Percentiles rank a stretch among this genome's conserved stretches.
These are phyloP conservation scores for Platysternon megacephalum DNA, from an alignment of 2,113 vertebrate species.

Conservation along the genomic window DNA sequence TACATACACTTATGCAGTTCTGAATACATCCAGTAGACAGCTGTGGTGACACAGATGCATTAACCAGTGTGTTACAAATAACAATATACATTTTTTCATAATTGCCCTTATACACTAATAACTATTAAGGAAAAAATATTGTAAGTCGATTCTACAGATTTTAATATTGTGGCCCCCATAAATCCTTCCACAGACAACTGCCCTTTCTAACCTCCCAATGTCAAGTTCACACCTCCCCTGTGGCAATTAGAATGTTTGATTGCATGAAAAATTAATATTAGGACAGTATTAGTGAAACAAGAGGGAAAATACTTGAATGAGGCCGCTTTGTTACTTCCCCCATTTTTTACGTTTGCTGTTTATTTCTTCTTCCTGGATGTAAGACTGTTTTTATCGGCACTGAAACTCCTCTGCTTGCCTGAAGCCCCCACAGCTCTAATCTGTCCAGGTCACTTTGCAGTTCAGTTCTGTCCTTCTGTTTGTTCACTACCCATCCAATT, in stretches of 20 bases:
- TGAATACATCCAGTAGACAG: neutral
- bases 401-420: neutral
- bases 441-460: neutral
- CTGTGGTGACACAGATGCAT: neutral
- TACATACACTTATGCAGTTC: neutral
- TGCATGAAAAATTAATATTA: neutral
- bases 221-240: neutral
- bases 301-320: neutral
- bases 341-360: neutral
- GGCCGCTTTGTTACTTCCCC: neutral
- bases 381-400: neutral
- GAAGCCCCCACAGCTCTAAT: neutral
- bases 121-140: neutral
- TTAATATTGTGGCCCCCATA: neutral
- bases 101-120: neutral
- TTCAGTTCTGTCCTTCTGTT: neutral
- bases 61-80: neutral
- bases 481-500: neutral
- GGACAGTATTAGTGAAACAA: neutral
- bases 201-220: neutral
- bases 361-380: neutral
- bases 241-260: neutral
- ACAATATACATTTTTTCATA: neutral
- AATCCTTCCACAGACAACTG: neutral
- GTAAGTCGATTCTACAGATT: neutral